These are phyloP conservation scores for Atta cephalotes DNA, from an alignment of 1,140 invertebrate species.

Conservation along the genomic window DNA sequence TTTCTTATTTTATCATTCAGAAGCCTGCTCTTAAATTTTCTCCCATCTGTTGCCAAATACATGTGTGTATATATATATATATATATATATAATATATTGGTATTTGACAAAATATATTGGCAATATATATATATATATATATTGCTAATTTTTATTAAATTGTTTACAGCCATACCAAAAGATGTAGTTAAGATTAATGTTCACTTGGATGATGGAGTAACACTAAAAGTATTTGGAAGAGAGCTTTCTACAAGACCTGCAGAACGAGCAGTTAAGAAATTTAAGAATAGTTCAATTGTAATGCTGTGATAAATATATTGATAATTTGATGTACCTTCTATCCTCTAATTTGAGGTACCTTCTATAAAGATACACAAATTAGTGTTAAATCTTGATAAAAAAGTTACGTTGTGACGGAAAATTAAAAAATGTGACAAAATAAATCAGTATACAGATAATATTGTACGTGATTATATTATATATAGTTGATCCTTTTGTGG, in stretches of 20 bases:
- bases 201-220: constrained; percentile 86
- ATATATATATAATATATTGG: background rate
- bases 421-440: constrained; percentile 40
- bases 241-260: constrained; percentile 89
- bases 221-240: constrained; percentile 90
- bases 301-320: constrained; percentile 18
- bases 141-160: constrained; percentile 44
- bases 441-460: constrained; percentile 6
- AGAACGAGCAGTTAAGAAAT: constrained; percentile 91
- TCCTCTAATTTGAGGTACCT: background rate
- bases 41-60: too few species aligned
- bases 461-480: background rate
- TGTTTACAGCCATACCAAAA: constrained; percentile 90
- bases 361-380: constrained; percentile 16
- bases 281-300: constrained; percentile 88
- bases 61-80: constrained; percentile 3
- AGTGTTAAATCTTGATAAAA: background rate
- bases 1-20: too few species aligned
- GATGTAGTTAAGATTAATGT: constrained; percentile 89
- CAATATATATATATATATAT: too few species aligned
- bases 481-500: constrained; percentile 6
- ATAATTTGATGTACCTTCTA: background rate
- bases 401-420: background rate
- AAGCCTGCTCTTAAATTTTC: too few species aligned
- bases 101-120: too few species aligned